Conservation (phyloP, 2,888 invertebrate genomes). For the Thysanoteuthis rhombus region DNA sequence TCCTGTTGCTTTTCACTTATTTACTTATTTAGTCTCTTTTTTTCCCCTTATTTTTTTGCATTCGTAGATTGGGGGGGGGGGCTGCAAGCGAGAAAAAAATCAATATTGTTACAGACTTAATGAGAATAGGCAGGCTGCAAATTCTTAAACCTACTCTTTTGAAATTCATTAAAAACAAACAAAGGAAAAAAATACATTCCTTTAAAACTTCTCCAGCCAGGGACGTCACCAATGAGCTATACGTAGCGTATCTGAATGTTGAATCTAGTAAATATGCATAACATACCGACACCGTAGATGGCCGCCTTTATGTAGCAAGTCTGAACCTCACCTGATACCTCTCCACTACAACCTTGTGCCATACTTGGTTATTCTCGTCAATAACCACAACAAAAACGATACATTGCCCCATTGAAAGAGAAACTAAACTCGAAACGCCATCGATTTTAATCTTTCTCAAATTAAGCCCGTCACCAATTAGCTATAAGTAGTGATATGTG, state of each 20-base stretch:
- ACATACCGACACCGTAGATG: too few relatives aligned
- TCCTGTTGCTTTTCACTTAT: not conserved
- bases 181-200: not conserved
- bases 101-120: conserved; percentile 13
- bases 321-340: too few relatives aligned
- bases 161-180: not conserved
- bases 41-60: not conserved
- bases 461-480: too few relatives aligned
- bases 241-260: not conserved
- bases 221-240: not conserved
- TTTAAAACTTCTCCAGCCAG: not conserved
- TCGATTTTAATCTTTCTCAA: too few relatives aligned
- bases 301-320: too few relatives aligned
- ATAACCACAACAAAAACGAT: too few relatives aligned
- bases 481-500: too few relatives aligned
- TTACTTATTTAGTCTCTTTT: not conserved
- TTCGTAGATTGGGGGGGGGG: not conserved
- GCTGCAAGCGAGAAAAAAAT: not conserved
- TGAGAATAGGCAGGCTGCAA: not conserved
- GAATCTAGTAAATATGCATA: too few relatives aligned
- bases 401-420: too few relatives aligned
- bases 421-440: too few relatives aligned
- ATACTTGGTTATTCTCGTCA: too few relatives aligned
- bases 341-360: not conserved
- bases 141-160: not conserved